Evolutionary conservation across 2,797 vertebrate genomes (phyloP).

Genomic region (Nannoperca obscura): DNA sequence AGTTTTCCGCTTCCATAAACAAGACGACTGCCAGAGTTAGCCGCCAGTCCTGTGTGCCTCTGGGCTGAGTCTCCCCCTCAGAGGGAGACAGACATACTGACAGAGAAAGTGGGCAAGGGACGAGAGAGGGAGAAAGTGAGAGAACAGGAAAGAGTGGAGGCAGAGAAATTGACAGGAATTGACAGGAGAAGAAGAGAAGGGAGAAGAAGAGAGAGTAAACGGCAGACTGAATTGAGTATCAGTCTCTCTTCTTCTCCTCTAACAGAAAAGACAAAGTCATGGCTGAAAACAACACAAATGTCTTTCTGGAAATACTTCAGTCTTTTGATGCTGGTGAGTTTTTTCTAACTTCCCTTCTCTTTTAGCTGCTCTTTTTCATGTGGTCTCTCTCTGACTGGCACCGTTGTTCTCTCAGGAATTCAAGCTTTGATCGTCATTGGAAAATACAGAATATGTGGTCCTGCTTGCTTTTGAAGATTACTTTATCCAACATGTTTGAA

Average conservation of each 20-base stretch:
- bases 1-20: conserved; percentile 95
- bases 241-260: conserved; percentile 71
- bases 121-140: conserved; percentile 63
- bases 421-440: conserved; percentile 38
- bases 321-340: conserved; percentile 93
- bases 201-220: conserved; percentile 53
- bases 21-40: conserved; percentile 80
- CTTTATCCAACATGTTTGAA: conserved; percentile 21
- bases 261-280: conserved; percentile 85
- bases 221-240: conserved; percentile 38
- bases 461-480: conserved; percentile 17
- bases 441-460: conserved; percentile 37
- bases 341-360: conserved; percentile 48
- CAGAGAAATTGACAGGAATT: conserved; percentile 52
- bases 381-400: conserved; percentile 55
- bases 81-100: conserved; percentile 65
- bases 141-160: conserved; percentile 70
- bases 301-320: conserved; percentile 87
- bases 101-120: conserved; percentile 65
- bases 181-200: conserved; percentile 51
- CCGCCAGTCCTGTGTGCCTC: conserved; percentile 77
- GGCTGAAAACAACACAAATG: conserved; percentile 88
- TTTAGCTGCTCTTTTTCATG: conserved; percentile 53
- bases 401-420: conserved; percentile 53
- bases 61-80: conserved; percentile 67